Base-by-base conservation (phyloP, 2,113 vertebrate species). In the Sturnus vulgaris region DNA sequence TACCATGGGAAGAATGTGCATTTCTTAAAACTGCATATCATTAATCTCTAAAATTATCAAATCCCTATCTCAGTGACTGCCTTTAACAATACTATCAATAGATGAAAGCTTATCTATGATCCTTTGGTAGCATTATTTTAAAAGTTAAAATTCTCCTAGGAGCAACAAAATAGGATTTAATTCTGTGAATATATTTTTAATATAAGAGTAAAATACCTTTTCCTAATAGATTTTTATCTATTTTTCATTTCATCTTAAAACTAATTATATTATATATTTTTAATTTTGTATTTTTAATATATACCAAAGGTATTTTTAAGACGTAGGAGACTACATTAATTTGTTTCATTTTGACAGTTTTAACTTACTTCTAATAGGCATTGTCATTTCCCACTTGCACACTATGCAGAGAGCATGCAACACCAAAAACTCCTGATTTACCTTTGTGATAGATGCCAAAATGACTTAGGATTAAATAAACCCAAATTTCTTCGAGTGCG, bases 351-450 rank as follows among this genome's bases (percentile, higher is more conserved):
- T 55, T 66, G 73, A 75, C 37, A 86, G 3, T 46, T 86, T 73
- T 35, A 59, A 75, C 30, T 77, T 55, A 23, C 2, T 40, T 76
- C 19, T 69, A 79, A 82, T 28, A 88, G 37, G 33, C 57, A 77
- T 52, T 4, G 5, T 30, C 6, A 64, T 14, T 59, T 92, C 61
- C 39, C 52, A 61, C 6, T 78, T 78, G 76, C 24, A 70, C 18
- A 56, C 7, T 24, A 20, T 30, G 24, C 93, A 55, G 88, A 86
- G 82, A 97, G 93, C 80, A 80, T 64, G 90, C 71, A 84, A 64
- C 56, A 72, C 91, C 81, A 85, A 64, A 92, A 65, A 94, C 79
- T 97, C 91, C 95, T 97, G 93, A 97, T 97, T 97, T 97, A 96
- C 96, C 96, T 97, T 75, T 95, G 86, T 92, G 94, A 96, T 71